phyloP scores from a whole-genome alignment of 2,888 invertebrate species.

The Reticulitermes lucifugus region DNA sequence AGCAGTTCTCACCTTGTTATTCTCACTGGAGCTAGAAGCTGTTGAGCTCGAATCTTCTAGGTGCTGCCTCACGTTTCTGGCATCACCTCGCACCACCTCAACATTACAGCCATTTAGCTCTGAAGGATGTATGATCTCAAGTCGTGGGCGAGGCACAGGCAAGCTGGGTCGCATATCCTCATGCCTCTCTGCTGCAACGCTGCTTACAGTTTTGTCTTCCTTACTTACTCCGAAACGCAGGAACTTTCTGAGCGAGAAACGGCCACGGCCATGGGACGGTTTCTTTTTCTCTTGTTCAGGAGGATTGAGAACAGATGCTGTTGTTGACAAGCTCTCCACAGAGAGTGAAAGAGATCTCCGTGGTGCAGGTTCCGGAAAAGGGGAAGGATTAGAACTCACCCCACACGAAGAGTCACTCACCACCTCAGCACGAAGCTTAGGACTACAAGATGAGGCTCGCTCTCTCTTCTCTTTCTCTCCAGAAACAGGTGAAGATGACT shows the following conservation, averaged over 20 bases:
- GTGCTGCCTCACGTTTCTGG: slow-evolving; percentile 31
- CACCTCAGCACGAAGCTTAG: slow-evolving; percentile 64
- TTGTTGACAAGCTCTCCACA: slow-evolving; percentile 73
- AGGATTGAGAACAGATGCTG: not conserved
- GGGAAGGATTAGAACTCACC: not conserved
- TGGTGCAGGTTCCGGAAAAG: slow-evolving; percentile 74
- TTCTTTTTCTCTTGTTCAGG: slow-evolving; percentile 62
- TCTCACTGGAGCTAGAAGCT: slow-evolving; percentile 45
- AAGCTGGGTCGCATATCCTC: slow-evolving; percentile 59
- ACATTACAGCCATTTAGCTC: slow-evolving; percentile 86
- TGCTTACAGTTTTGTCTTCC: slow-evolving; percentile 63
- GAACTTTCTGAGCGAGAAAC: slow-evolving; percentile 87
- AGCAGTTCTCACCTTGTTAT: not conserved
- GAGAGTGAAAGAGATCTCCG: slow-evolving; percentile 79
- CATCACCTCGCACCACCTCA: slow-evolving; percentile 71
- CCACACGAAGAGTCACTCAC: slow-evolving; percentile 44
- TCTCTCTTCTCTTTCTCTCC: slow-evolving; percentile 82
- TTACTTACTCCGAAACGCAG: slow-evolving; percentile 80
- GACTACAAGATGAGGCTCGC: slow-evolving; percentile 73
- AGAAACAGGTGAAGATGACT: slow-evolving; percentile 76
- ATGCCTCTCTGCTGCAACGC: not conserved
- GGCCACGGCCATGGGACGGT: slow-evolving; percentile 77
- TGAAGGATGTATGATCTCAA: slow-evolving; percentile 89
- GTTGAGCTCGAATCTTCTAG: slow-evolving; percentile 59
- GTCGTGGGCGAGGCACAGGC: slow-evolving; percentile 76